Evolutionary conservation across 2,888 invertebrate genomes (phyloP).

Genomic region (Heliconius ismenius): DNA sequence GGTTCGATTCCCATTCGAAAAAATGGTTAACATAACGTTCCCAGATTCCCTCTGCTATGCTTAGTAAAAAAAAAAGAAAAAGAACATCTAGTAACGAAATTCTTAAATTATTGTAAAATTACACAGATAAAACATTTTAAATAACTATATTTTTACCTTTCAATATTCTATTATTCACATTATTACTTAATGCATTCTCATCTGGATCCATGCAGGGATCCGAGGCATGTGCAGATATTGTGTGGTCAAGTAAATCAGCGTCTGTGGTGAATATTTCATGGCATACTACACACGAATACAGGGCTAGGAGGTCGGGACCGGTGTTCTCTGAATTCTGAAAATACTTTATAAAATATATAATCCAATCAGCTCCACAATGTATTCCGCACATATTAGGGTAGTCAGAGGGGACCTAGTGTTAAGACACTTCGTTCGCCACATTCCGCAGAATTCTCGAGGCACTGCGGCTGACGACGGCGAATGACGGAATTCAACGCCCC

Average conservation of each 20-base stretch:
- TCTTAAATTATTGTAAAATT: too few species aligned
- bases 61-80: too few species aligned
- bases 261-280: slow-evolving; percentile 76
- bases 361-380: neutral
- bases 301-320: slow-evolving; percentile 66
- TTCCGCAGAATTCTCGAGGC: too few species aligned
- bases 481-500: too few species aligned
- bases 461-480: too few species aligned
- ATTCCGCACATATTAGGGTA: neutral
- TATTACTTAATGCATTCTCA: slow-evolving; percentile 35
- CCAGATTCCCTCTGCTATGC: too few species aligned
- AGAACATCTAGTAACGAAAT: too few species aligned
- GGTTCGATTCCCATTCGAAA: too few species aligned
- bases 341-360: slow-evolving; percentile 19
- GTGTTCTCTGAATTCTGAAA: slow-evolving; percentile 56
- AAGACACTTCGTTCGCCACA: too few species aligned
- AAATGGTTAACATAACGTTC: too few species aligned
- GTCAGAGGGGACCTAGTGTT: too few species aligned
- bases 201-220: slow-evolving; percentile 48
- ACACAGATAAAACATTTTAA: too few species aligned
- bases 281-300: slow-evolving; percentile 73
- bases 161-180: slow-evolving; percentile 37
- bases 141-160: slow-evolving; percentile 30
- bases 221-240: slow-evolving; percentile 69
- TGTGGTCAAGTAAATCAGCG: slow-evolving; percentile 71